Conservation (phyloP, 2,113 vertebrate genomes). For the Pleuronectes platessa region DNA sequence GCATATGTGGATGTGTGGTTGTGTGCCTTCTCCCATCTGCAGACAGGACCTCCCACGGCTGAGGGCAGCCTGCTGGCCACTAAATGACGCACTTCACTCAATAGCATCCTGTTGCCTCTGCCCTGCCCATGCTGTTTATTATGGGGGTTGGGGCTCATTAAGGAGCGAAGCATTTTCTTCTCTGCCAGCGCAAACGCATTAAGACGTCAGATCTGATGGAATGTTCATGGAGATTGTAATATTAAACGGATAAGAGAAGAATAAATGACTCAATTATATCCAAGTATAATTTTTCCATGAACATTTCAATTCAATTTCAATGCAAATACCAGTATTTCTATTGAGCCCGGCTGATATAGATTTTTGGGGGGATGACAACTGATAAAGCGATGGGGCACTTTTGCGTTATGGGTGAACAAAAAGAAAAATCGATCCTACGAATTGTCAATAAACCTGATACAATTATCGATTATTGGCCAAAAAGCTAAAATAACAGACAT, state of each 20-base stretch:
- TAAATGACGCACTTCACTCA: constrained; percentile 55
- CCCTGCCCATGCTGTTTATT: constrained; percentile 40
- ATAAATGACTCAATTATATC: not conserved
- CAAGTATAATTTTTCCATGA: not conserved
- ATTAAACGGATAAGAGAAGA: constrained; percentile 68
- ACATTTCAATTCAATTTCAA: too few species aligned
- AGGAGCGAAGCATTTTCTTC: constrained; percentile 13
- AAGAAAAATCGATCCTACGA: too few species aligned
- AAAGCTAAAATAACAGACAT: too few species aligned
- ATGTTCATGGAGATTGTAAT: constrained; percentile 71
- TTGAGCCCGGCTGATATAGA: too few species aligned
- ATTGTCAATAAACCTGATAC: too few species aligned
- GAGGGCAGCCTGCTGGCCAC: constrained; percentile 34
- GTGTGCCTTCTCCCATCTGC: constrained; percentile 31
- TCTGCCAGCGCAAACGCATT: constrained; percentile 5
- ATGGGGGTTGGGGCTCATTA: constrained; percentile 20
- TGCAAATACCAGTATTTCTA: too few species aligned
- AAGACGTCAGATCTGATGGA: constrained; percentile 17
- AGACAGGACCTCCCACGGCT: constrained; percentile 52
- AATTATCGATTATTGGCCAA: too few species aligned
- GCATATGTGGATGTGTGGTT: constrained; percentile 25
- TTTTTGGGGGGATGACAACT: too few species aligned
- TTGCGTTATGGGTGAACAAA: too few species aligned
- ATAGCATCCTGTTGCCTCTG: constrained; percentile 40
- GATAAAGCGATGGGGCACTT: too few species aligned